Percentiles rank a stretch among this genome's conserved stretches.
These are phyloP conservation scores for Palythoa heliodiscus DNA, from an alignment of 92 coral and sea anemone genomes.

Conservation along the genomic window DNA sequence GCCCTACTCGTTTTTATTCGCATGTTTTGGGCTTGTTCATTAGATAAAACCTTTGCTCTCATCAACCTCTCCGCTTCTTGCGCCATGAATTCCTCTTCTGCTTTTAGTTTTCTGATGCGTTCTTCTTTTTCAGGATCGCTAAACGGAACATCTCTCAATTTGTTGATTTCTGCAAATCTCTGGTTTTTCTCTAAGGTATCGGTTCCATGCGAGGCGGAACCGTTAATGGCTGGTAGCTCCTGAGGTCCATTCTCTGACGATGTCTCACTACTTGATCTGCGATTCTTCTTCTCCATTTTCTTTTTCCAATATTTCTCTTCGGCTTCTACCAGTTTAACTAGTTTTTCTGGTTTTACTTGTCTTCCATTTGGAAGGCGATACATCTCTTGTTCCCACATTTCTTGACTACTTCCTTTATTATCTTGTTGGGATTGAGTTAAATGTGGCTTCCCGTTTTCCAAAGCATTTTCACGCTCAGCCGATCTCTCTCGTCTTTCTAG, in stretches of 20 bases:
- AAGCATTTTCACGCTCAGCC: background rate
- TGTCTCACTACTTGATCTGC: constrained; percentile 18
- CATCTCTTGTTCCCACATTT: constrained; percentile 31
- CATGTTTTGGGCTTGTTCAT: constrained; percentile 4
- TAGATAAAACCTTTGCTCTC: constrained; percentile 26
- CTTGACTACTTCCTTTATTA: background rate
- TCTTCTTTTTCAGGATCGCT: constrained; percentile 47
- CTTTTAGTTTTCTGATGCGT: constrained; percentile 53
- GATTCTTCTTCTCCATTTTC: constrained; percentile 31
- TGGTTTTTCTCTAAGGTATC: constrained; percentile 39
- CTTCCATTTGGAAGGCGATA: constrained; percentile 42
- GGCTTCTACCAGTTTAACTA: constrained; percentile 48
- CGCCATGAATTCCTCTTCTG: constrained; percentile 69
- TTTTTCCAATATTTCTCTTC: constrained; percentile 59
- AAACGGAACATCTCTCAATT: constrained; percentile 42
- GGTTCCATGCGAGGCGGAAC: background rate
- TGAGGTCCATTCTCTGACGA: constrained; percentile 15
- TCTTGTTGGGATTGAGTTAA: constrained; percentile 17
- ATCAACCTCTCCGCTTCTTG: constrained; percentile 70
- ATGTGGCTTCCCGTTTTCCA: background rate
- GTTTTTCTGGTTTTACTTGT: constrained; percentile 44
- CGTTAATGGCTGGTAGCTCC: background rate
- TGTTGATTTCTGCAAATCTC: constrained; percentile 35
- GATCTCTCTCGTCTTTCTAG: background rate
- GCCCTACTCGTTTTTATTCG: background rate